Percentiles rank a stretch among this genome's conserved stretches.
phyloP scores from a whole-genome alignment of 1,140 invertebrate genomes.

The Steinernema khuongi region DNA sequence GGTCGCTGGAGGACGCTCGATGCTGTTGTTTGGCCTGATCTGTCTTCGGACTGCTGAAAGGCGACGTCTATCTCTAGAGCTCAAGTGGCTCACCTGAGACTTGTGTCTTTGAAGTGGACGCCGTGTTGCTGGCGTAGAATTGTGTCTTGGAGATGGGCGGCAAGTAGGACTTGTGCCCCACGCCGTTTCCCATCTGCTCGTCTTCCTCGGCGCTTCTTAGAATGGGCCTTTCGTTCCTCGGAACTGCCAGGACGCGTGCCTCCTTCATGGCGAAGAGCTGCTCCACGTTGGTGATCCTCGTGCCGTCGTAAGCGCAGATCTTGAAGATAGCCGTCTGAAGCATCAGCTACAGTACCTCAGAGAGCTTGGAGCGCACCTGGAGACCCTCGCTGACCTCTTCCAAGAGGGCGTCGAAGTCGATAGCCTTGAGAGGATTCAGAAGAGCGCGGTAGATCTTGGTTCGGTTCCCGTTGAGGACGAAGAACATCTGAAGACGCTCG shows the following conservation, averaged over 20 bases:
- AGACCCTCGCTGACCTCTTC: slow-evolving; percentile 30
- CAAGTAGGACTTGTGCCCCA: background rate
- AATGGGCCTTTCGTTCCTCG: background rate
- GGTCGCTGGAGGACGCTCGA: background rate
- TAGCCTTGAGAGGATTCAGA: slow-evolving; percentile 32
- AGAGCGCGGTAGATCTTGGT: slow-evolving; percentile 28
- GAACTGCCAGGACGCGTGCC: background rate
- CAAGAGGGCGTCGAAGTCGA: slow-evolving; percentile 26
- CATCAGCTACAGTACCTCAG: background rate
- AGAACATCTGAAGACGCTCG: slow-evolving; percentile 36
- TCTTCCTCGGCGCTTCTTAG: background rate
- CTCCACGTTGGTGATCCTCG: slow-evolving; percentile 13
- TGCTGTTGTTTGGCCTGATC: slow-evolving; percentile 4
- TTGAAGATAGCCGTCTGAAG: slow-evolving; percentile 24
- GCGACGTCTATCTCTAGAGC: background rate
- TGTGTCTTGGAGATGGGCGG: background rate
- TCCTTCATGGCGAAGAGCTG: slow-evolving; percentile 20
- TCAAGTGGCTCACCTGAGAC: background rate
- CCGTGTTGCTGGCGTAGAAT: slow-evolving; percentile 1
- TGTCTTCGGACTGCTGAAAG: background rate
- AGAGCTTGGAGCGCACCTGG: background rate
- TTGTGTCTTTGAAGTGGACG: background rate
- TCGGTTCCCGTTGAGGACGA: slow-evolving; percentile 31
- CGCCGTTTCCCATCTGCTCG: background rate
- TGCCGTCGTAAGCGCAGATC: slow-evolving; percentile 20